phyloP scores from a whole-genome alignment of 2,797 vertebrate species.

The Mionectes olivaceus region DNA sequence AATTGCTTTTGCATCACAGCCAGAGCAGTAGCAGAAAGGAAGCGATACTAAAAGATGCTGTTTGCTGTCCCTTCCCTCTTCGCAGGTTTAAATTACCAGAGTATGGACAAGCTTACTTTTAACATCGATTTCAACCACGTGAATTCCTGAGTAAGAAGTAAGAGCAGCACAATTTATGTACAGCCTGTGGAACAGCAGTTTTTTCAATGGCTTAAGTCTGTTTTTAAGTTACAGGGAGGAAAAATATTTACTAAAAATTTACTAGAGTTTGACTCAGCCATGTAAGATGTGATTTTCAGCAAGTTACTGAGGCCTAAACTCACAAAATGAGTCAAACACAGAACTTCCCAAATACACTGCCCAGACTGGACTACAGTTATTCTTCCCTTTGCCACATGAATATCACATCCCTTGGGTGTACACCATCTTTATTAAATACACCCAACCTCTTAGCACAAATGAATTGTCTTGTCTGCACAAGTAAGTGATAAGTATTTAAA shows the following conservation, averaged over 20 bases:
- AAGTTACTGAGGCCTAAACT: neutral
- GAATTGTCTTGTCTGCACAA: accelerated
- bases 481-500: neutral
- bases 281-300: neutral
- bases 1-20: neutral
- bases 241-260: neutral
- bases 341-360: neutral
- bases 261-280: neutral
- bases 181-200: neutral
- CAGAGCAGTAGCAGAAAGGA: slow-evolving; percentile 9
- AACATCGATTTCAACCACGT: neutral
- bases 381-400: neutral
- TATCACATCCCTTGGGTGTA: neutral
- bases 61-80: neutral
- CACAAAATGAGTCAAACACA: neutral
- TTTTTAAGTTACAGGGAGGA: neutral
- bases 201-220: neutral
- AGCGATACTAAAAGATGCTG: neutral
- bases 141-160: neutral
- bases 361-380: neutral
- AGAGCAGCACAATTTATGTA: neutral
- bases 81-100: neutral
- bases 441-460: neutral
- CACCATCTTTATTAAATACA: neutral
- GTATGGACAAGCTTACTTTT: neutral